Conservation (phyloP, 2,113 vertebrate species). For the Gopherus evgoodei region DNA sequence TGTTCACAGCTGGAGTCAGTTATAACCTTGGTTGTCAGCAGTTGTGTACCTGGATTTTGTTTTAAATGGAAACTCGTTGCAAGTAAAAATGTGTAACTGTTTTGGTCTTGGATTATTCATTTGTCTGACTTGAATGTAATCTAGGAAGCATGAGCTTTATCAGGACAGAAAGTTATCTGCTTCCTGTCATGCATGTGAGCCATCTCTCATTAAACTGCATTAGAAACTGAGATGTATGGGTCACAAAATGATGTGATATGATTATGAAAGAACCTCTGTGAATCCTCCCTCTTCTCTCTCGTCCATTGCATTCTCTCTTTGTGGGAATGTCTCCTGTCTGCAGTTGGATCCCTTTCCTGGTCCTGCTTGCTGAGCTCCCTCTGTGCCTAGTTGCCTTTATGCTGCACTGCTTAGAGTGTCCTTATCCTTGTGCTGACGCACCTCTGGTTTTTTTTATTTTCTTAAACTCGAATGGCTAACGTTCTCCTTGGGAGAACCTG, state of each 20-base stretch:
- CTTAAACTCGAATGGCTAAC: neutral
- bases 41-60: neutral
- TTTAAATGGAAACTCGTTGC: neutral
- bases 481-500: neutral
- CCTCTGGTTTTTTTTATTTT: slow-evolving; percentile 23
- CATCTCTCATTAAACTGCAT: neutral
- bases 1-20: neutral
- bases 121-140: neutral
- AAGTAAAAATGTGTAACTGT: neutral
- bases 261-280: neutral
- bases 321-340: neutral
- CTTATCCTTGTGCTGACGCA: neutral
- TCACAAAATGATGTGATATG: neutral
- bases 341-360: slow-evolving; percentile 14
- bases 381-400: slow-evolving; percentile 38
- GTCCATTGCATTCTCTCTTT: neutral
- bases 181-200: neutral
- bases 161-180: neutral
- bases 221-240: neutral
- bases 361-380: neutral
- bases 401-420: slow-evolving; percentile 47
- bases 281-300: slow-evolving; percentile 5
- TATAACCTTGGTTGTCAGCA: neutral
- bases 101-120: accelerated
- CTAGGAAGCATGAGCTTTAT: neutral